These are phyloP conservation scores for Plemyria rubiginata DNA, from an alignment of 2,888 invertebrate species.

Conservation along the genomic window DNA sequence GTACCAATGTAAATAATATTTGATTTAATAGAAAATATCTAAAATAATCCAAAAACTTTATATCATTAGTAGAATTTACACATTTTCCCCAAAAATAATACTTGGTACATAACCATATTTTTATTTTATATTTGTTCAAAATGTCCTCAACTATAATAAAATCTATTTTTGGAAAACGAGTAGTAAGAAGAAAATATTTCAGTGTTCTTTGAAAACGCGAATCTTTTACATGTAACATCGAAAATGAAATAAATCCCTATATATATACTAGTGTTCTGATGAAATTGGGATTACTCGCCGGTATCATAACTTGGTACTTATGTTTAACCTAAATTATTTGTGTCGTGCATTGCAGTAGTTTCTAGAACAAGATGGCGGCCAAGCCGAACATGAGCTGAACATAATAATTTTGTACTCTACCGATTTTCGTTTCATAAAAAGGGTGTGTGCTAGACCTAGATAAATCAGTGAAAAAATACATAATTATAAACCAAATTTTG, in stretches of 20 bases:
- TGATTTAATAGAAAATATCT: not conserved
- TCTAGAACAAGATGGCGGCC: slow-evolving; percentile 38
- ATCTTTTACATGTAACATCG: too few species aligned
- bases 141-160: not conserved
- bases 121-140: too few species aligned
- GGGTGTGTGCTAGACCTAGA: not conserved
- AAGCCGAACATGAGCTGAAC: slow-evolving; percentile 23
- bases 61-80: too few species aligned
- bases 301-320: not conserved
- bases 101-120: too few species aligned
- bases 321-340: slow-evolving; percentile 21
- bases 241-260: not conserved
- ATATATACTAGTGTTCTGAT: not conserved
- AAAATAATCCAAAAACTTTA: not conserved
- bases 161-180: slow-evolving; percentile 13
- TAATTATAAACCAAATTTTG: too few species aligned
- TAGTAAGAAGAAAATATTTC: not conserved
- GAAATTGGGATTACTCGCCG: slow-evolving; percentile 1
- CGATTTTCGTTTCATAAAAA: not conserved
- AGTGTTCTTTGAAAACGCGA: too few species aligned
- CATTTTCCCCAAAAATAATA: too few species aligned
- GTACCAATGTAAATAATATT: slow-evolving; percentile 1
- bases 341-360: slow-evolving; percentile 30
- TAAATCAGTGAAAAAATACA: not conserved
- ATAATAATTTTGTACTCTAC: not conserved